These are phyloP conservation scores for Nasonovia ribisnigri DNA, from an alignment of 2,888 invertebrate species.

Conservation along the genomic window DNA sequence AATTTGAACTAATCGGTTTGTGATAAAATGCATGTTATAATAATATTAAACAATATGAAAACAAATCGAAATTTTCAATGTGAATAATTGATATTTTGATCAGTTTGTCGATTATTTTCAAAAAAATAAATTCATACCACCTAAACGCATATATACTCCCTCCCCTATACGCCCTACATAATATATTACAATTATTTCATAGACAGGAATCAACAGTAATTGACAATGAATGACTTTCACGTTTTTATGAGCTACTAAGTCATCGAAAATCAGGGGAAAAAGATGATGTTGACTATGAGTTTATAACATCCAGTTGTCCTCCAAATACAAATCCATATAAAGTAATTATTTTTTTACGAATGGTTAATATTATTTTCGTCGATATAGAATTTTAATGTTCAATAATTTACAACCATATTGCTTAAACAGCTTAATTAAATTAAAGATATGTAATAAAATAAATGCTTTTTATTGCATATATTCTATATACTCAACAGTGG, in stretches of 20 bases:
- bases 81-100: conserved; percentile 6
- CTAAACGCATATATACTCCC: not conserved
- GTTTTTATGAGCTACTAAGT: conserved; percentile 31
- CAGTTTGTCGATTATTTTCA: not conserved
- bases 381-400: not conserved
- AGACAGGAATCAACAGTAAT: conserved; percentile 14
- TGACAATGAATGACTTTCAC: conserved; percentile 47
- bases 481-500: not conserved
- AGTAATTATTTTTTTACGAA: conserved; percentile 24
- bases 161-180: not conserved
- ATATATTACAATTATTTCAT: not conserved
- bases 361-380: not conserved
- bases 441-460: not conserved
- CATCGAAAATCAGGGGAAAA: conserved; percentile 41
- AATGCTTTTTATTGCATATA: not conserved
- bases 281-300: not conserved
- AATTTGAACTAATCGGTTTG: not conserved
- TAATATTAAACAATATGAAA: not conserved
- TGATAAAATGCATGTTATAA: not conserved
- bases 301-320: conserved; percentile 41
- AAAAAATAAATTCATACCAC: not conserved
- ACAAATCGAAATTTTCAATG: not conserved
- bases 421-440: not conserved
- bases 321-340: conserved; percentile 50
- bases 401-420: not conserved